These are phyloP conservation scores for Lithophane socia DNA, from an alignment of 2,888 invertebrate species.

Conservation along the genomic window DNA sequence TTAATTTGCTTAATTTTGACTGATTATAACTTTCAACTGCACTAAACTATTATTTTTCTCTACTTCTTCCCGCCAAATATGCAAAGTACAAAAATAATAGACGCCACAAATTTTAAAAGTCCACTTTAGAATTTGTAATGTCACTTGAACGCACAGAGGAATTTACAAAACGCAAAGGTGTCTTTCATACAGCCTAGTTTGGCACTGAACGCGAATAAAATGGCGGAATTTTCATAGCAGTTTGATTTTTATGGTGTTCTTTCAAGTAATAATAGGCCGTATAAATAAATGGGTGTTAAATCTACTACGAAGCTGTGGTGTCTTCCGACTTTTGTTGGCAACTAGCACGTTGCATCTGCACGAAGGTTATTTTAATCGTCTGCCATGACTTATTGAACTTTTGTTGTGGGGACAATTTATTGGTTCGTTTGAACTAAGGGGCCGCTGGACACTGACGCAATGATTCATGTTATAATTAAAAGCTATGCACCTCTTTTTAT, in stretches of 20 bases:
- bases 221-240: constrained; percentile 46
- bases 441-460: constrained; percentile 28
- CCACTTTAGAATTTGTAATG: constrained; percentile 53
- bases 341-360: constrained; percentile 75
- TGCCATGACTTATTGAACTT: constrained; percentile 73
- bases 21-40: constrained; percentile 53
- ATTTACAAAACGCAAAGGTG: constrained; percentile 42
- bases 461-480: constrained; percentile 29
- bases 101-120: not conserved
- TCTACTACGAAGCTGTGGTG: constrained; percentile 59
- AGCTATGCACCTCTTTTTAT: constrained; percentile 7
- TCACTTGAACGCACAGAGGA: constrained; percentile 21
- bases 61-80: constrained; percentile 21
- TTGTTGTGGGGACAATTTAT: constrained; percentile 68
- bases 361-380: constrained; percentile 83
- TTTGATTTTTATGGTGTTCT: constrained; percentile 47
- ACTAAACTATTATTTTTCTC: constrained; percentile 29
- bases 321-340: constrained; percentile 76
- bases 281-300: constrained; percentile 45
- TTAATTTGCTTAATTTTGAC: constrained; percentile 84
- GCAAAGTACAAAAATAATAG: constrained; percentile 13
- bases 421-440: constrained; percentile 52
- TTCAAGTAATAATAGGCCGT: constrained; percentile 36
- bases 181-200: constrained; percentile 38
- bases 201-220: constrained; percentile 20